A percentile compares a stretch with the other conserved stretches of the same genome.
Evolutionary conservation across 2,888 invertebrate genomes (phyloP).

Genomic region (Drosophila quasianomalipes): DNA sequence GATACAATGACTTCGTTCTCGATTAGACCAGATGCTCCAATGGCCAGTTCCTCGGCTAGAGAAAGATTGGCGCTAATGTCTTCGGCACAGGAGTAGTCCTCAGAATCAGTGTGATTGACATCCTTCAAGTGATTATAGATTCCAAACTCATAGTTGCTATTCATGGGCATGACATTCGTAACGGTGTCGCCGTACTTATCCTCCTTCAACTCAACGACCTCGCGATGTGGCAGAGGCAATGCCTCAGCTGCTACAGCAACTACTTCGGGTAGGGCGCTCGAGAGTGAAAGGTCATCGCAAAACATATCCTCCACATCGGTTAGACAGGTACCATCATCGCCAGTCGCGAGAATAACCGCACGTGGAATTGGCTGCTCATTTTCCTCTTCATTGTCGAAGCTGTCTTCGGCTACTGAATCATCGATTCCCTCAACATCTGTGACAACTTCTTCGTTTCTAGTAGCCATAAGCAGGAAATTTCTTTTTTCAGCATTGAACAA

Average conservation of each 20-base stretch:
- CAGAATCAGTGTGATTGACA: conserved; percentile 85
- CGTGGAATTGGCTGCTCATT: conserved; percentile 81
- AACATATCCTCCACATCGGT: conserved; percentile 85
- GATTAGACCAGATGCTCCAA: conserved; percentile 53
- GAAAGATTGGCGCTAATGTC: conserved; percentile 63
- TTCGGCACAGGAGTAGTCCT: conserved; percentile 83
- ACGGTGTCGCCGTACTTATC: conserved; percentile 85
- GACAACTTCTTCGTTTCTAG: conserved; percentile 82
- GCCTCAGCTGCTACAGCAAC: conserved; percentile 46
- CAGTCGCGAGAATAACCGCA: conserved; percentile 78
- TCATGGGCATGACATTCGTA: conserved; percentile 86
- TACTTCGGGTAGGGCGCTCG: conserved; percentile 37
- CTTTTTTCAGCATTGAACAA: conserved; percentile 40
- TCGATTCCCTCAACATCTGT: conserved; percentile 86
- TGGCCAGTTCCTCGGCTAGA: conserved; percentile 50
- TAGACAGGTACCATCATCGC: conserved; percentile 78
- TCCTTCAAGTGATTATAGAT: conserved; percentile 82
- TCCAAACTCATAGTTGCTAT: conserved; percentile 82
- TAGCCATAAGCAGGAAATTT: conserved; percentile 66
- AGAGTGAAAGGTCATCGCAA: conserved; percentile 70
- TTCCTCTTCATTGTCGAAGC: conserved; percentile 81
- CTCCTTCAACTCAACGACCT: conserved; percentile 85
- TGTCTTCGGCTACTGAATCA: conserved; percentile 81
- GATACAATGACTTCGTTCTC: conserved; percentile 79
- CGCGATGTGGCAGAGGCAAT: conserved; percentile 86